phyloP scores from a whole-genome alignment of 2,113 vertebrate species.

The Sclerurus mexicanus region DNA sequence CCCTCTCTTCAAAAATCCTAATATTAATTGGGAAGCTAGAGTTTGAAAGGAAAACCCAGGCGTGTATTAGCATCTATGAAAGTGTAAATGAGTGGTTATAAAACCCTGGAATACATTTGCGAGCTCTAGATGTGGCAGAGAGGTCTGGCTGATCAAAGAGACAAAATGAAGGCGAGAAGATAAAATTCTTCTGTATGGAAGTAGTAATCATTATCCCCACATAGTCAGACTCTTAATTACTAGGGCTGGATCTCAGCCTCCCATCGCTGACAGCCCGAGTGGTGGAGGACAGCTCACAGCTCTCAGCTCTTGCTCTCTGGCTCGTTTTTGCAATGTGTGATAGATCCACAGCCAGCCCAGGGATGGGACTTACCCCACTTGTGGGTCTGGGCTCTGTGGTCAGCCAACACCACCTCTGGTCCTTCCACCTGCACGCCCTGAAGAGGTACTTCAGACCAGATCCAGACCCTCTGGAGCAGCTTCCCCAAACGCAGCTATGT shows the following conservation, averaged over 20 bases:
- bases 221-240: background rate
- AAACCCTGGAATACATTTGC: background rate
- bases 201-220: background rate
- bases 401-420: background rate
- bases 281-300: background rate
- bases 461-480: rapidly evolving
- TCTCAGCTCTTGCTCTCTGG: rapidly evolving
- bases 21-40: background rate
- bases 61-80: background rate
- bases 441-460: background rate
- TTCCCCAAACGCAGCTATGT: rapidly evolving
- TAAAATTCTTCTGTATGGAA: background rate
- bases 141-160: constrained; percentile 38
- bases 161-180: background rate
- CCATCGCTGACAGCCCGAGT: background rate
- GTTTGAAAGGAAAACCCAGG: background rate
- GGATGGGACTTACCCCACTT: rapidly evolving
- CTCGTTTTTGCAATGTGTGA: rapidly evolving
- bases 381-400: background rate
- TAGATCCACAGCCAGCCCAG: background rate
- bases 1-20: background rate
- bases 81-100: background rate
- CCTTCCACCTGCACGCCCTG: background rate
- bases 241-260: background rate
- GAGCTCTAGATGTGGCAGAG: constrained; percentile 1